phyloP scores from a whole-genome alignment of 2,797 vertebrate species.

The Pitangus sulphuratus region DNA sequence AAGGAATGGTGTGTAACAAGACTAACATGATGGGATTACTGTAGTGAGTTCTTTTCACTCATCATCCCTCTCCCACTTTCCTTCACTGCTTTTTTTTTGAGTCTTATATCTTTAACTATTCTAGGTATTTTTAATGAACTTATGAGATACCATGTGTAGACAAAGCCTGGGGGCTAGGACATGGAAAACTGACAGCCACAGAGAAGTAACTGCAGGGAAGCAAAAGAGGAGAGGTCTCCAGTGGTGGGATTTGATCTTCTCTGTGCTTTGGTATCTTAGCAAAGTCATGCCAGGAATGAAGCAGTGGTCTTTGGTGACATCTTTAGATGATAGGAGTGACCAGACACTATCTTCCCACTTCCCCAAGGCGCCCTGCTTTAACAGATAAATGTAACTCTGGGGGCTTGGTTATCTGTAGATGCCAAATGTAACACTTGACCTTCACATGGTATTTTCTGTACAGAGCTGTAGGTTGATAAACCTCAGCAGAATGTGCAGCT shows the following conservation, averaged over 20 bases:
- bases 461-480: constrained; percentile 18
- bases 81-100: neutral
- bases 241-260: neutral
- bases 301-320: neutral
- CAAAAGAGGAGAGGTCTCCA: neutral
- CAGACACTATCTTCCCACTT: neutral
- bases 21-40: constrained; percentile 37
- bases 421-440: neutral
- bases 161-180: neutral
- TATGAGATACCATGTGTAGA: neutral
- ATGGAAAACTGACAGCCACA: neutral
- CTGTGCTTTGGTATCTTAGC: neutral
- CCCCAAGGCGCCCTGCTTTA: neutral
- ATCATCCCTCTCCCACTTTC: neutral
- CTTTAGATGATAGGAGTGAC: neutral
- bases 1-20: constrained; percentile 57
- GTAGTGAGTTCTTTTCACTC: constrained; percentile 15
- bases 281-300: neutral
- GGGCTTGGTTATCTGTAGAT: neutral
- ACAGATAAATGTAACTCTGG: neutral
- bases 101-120: neutral
- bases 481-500: constrained; percentile 24
- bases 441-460: neutral
- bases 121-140: neutral
- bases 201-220: neutral